Percentiles rank a stretch among this genome's conserved stretches.
Evolutionary conservation across 1,140 invertebrate genomes (phyloP).

Genomic region (Magallana ariakensis): DNA sequence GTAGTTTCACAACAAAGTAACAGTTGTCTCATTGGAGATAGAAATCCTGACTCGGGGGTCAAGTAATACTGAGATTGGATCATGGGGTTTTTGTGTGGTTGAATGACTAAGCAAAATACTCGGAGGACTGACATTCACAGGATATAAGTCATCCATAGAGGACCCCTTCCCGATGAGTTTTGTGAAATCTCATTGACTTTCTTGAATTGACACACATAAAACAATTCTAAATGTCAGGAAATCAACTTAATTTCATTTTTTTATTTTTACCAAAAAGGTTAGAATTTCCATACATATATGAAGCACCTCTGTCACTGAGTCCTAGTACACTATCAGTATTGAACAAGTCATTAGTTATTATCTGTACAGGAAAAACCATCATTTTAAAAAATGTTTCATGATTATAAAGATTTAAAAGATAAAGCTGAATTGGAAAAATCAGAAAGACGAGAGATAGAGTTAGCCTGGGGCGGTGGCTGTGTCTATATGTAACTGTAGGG

Average conservation of each 20-base stretch:
- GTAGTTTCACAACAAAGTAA: no score
- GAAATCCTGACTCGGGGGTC: no score
- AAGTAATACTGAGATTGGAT: no score
- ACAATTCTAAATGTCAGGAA: conserved; percentile 1
- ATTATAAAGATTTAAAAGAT: neutral
- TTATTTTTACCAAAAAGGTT: neutral
- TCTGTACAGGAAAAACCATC: neutral
- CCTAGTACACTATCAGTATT: neutral
- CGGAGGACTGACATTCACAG: neutral
- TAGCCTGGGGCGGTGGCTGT: neutral
- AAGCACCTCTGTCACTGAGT: neutral
- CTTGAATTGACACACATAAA: neutral
- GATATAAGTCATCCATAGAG: neutral
- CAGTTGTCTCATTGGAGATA: no score
- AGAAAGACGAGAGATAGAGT: neutral
- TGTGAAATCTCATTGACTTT: conserved; percentile 14
- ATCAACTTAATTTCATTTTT: neutral
- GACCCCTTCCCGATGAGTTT: neutral
- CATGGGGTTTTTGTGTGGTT: neutral
- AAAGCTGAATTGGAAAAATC: neutral
- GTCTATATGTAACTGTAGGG: conserved; percentile 10
- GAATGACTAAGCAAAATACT: neutral
- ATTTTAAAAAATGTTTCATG: neutral
- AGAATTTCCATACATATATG: neutral
- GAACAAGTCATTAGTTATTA: conserved; percentile 4